Evolutionary conservation across 2,797 vertebrate genomes (phyloP).

Genomic region (Myripristis murdjan): DNA sequence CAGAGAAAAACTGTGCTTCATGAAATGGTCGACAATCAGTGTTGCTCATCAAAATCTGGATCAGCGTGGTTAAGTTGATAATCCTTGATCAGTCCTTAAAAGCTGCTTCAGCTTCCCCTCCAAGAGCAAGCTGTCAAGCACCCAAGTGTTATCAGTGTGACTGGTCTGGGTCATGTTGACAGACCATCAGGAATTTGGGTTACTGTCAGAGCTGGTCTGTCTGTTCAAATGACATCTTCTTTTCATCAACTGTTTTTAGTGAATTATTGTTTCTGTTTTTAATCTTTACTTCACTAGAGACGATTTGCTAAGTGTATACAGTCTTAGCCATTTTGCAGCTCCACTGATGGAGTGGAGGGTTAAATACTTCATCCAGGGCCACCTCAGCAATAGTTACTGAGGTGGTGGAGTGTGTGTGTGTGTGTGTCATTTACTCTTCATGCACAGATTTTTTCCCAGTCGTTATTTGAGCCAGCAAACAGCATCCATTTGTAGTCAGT

Average conservation of each 20-base stretch:
- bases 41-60: conserved; percentile 51
- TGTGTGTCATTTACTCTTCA: too few species aligned
- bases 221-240: background rate
- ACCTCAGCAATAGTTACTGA: too few species aligned
- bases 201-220: background rate
- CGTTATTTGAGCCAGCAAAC: too few species aligned
- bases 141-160: conserved; percentile 3
- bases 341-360: too few species aligned
- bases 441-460: too few species aligned
- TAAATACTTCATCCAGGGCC: too few species aligned
- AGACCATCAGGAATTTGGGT: background rate
- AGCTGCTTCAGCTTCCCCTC: conserved; percentile 45
- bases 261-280: background rate
- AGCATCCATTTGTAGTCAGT: too few species aligned
- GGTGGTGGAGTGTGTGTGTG: too few species aligned
- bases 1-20: conserved; percentile 1
- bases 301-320: too few species aligned
- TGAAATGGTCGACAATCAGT: conserved; percentile 6
- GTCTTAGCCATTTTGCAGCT: too few species aligned
- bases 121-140: conserved; percentile 24
- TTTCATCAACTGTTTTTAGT: background rate
- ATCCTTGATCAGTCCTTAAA: conserved; percentile 61
- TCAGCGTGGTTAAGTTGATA: conserved; percentile 47
- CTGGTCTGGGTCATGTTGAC: background rate
- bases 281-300: background rate